Evolutionary conservation across 2,888 invertebrate genomes (phyloP).

Genomic region (Amiota minor): DNA sequence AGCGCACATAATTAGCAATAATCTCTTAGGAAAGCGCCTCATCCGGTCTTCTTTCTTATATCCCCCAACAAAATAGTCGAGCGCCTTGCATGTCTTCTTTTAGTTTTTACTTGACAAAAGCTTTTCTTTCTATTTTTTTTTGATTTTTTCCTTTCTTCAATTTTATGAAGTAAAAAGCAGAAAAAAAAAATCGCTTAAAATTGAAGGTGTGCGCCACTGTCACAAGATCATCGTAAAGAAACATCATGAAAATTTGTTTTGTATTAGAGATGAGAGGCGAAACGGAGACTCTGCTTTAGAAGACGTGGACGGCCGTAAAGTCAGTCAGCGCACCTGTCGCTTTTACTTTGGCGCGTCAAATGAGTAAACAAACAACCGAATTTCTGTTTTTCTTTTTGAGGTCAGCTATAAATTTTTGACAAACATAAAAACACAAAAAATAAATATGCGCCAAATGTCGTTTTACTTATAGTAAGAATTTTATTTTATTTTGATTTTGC

Average conservation of each 20-base stretch:
- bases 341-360: constrained; percentile 13
- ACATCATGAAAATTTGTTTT: too few relatives aligned
- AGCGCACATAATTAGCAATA: constrained; percentile 62
- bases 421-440: constrained; percentile 22
- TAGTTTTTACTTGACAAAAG: constrained; percentile 16
- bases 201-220: constrained; percentile 12
- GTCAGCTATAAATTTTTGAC: constrained; percentile 28
- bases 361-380: constrained; percentile 18
- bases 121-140: constrained; percentile 2
- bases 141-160: background rate
- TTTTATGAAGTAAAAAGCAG: background rate
- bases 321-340: constrained; percentile 29
- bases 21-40: constrained; percentile 35
- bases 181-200: background rate
- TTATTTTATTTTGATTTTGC: constrained; percentile 3
- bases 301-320: constrained; percentile 22
- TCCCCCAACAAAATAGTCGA: background rate
- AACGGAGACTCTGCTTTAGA: background rate
- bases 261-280: too few relatives aligned
- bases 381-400: constrained; percentile 21
- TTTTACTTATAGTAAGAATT: constrained; percentile 12
- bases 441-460: constrained; percentile 20
- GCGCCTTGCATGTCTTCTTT: constrained; percentile 6
- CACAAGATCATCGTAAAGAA: background rate
- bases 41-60: too few relatives aligned